These are phyloP conservation scores for Ectemnius lituratus DNA, from an alignment of 2,888 invertebrate genomes.

Conservation along the genomic window DNA sequence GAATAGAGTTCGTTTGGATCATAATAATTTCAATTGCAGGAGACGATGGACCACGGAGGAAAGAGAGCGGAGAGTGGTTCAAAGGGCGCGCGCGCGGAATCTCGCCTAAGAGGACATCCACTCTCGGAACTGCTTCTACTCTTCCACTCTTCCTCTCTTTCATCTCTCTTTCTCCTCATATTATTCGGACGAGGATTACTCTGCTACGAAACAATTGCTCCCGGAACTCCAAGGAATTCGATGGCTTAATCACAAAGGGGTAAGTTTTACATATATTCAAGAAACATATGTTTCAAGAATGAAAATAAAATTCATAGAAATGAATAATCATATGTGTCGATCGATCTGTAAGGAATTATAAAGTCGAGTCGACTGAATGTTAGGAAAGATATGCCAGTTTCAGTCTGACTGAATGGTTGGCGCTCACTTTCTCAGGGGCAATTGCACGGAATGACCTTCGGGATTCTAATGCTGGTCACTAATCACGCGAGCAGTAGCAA, in stretches of 20 bases:
- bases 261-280: no score
- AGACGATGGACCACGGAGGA: conserved; percentile 41
- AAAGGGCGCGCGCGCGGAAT: conserved; percentile 53
- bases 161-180: no score
- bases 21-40: conserved; percentile 77
- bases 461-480: conserved; percentile 67
- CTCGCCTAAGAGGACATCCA: conserved; percentile 33
- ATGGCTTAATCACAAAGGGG: no score
- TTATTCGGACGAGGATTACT: no score
- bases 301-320: no score
- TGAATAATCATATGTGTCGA: no score
- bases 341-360: not conserved
- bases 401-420: conserved; percentile 15
- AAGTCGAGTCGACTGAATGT: conserved; percentile 13
- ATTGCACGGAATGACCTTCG: conserved; percentile 65
- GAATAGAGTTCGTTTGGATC: conserved; percentile 78
- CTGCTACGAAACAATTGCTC: no score
- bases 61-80: conserved; percentile 42
- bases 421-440: conserved; percentile 58
- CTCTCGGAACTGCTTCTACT: no score
- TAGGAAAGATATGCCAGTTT: conserved; percentile 18
- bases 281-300: no score
- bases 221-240: no score
- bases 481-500: conserved; percentile 58
- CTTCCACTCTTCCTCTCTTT: no score